These are phyloP conservation scores for Bombylius discolor DNA, from an alignment of 2,888 invertebrate species.

Conservation along the genomic window DNA sequence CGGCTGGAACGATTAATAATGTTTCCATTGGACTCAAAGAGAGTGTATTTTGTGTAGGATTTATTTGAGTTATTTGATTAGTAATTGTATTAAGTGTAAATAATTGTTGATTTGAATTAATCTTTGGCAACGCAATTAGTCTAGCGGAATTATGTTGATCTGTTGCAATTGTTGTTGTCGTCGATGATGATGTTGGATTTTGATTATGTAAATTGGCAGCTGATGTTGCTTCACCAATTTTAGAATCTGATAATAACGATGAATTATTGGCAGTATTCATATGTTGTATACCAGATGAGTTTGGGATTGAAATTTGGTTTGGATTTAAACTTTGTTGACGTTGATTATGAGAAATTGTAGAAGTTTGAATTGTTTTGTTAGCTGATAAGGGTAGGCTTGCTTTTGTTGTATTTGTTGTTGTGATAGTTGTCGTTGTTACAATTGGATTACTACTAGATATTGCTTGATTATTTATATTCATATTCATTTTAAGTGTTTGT, in stretches of 20 bases:
- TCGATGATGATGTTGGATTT: constrained; percentile 14
- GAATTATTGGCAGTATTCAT: background rate
- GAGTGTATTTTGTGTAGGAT: constrained; percentile 33
- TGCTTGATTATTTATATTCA: background rate
- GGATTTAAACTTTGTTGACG: too few species aligned
- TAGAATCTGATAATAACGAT: background rate
- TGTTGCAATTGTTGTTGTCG: constrained; percentile 9
- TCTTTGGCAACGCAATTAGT: constrained; percentile 33
- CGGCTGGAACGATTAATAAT: constrained; percentile 34
- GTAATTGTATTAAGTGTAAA: constrained; percentile 35
- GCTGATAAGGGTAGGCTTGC: background rate
- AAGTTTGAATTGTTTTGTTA: background rate
- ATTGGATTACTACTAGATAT: background rate
- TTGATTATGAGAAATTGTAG: background rate
- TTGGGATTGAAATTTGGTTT: background rate
- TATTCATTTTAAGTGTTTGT: background rate
- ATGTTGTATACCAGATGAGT: background rate
- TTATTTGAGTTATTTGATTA: constrained; percentile 37
- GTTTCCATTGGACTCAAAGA: constrained; percentile 35
- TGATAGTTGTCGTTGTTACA: background rate
- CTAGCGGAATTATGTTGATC: constrained; percentile 22
- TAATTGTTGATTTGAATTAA: constrained; percentile 33
- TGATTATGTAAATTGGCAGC: background rate
- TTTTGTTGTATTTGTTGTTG: background rate
- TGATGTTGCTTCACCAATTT: background rate